Conservation (phyloP, 2,797 vertebrate species). For the Myotis planiceps region DNA sequence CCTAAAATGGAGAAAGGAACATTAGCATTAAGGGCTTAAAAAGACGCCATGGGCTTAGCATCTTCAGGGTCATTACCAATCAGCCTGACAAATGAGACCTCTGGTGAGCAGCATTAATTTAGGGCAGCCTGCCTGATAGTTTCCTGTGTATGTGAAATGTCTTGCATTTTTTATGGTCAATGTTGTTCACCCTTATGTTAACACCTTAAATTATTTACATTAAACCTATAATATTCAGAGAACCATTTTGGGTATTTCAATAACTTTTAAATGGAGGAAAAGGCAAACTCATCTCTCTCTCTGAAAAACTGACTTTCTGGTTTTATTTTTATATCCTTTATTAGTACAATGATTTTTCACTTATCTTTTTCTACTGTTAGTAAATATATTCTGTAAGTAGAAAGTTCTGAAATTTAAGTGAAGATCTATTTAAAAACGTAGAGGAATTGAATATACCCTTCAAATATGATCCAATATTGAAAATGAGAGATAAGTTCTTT, state of each 20-base stretch:
- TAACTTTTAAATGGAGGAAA: constrained; percentile 21
- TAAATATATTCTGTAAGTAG: not conserved
- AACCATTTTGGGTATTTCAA: not conserved
- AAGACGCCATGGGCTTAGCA: not conserved
- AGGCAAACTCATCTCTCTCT: not conserved
- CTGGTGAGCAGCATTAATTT: not conserved
- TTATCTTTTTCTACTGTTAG: not conserved
- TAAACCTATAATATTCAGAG: constrained; percentile 43
- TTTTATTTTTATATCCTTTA: not conserved
- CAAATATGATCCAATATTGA: constrained; percentile 14
- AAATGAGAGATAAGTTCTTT: constrained; percentile 42
- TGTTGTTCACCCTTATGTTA: not conserved
- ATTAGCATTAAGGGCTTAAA: not conserved
- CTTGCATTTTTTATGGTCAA: not conserved
- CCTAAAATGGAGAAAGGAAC: not conserved
- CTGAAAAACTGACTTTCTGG: not conserved
- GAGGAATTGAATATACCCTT: not conserved
- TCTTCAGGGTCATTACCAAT: not conserved
- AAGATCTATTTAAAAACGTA: constrained; percentile 1
- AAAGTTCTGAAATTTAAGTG: constrained; percentile 18
- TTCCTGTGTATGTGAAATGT: not conserved
- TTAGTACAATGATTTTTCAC: not conserved
- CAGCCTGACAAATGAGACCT: not conserved
- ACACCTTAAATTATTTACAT: constrained; percentile 39
- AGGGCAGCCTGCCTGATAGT: not conserved